A percentile compares a stretch with the other conserved stretches of the same genome.
These are phyloP conservation scores for Cheilosia soror DNA, from an alignment of 2,888 invertebrate genomes.

Conservation along the genomic window DNA sequence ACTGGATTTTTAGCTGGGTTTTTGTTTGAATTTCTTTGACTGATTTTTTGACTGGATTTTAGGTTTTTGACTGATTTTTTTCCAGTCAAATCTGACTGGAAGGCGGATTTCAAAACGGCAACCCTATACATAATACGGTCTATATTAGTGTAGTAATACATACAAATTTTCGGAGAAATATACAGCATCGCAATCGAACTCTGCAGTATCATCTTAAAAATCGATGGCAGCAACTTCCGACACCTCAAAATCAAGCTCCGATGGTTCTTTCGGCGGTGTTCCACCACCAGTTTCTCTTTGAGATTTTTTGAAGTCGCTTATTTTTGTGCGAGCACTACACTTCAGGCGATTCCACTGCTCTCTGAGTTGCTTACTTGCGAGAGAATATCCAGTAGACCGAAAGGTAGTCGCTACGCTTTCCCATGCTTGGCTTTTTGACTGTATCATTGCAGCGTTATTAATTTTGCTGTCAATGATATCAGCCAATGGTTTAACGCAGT, in stretches of 20 bases:
- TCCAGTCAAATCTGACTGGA: too few relatives aligned
- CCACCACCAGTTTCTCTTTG: neutral
- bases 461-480: neutral
- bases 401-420: neutral
- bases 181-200: neutral
- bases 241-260: neutral
- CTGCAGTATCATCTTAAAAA: neutral
- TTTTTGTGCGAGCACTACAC: neutral
- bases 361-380: neutral
- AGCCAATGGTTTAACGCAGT: too few relatives aligned
- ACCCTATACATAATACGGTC: too few relatives aligned
- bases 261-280: slow-evolving; percentile 1
- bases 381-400: neutral
- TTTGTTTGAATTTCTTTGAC: too few relatives aligned
- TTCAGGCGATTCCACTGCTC: neutral
- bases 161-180: neutral
- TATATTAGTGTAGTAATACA: neutral
- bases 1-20: too few relatives aligned
- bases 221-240: neutral
- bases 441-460: neutral
- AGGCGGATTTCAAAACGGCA: too few relatives aligned
- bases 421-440: neutral
- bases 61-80: too few relatives aligned
- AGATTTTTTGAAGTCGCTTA: neutral
- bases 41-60: too few relatives aligned